phyloP scores from a whole-genome alignment of 1,140 invertebrate genomes.

The Aleiodes sp. region DNA sequence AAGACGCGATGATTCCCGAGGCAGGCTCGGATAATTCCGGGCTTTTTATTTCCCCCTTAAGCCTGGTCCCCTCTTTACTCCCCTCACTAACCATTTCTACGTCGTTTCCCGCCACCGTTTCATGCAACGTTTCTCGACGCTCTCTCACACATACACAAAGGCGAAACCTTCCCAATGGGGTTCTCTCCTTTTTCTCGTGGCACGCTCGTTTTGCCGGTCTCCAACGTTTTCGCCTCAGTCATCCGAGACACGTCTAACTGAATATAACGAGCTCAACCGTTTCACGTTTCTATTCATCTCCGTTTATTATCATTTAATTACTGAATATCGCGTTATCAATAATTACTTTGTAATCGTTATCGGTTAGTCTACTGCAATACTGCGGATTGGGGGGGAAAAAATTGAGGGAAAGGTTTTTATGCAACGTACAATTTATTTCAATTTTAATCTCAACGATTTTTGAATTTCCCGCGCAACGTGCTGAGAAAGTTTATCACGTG shows the following conservation, averaged over 20 bases:
- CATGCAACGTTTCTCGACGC: neutral
- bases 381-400: too few species aligned
- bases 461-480: too few species aligned
- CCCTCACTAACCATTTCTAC: neutral
- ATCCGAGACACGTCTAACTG: constrained; percentile 53
- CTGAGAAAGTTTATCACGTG: neutral
- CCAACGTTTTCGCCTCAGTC: constrained; percentile 49
- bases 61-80: neutral
- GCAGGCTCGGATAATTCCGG: neutral
- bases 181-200: neutral
- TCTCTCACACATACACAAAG: neutral
- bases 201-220: constrained; percentile 7
- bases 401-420: too few species aligned
- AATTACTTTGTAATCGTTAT: too few species aligned
- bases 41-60: neutral
- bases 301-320: too few species aligned
- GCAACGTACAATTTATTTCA: too few species aligned
- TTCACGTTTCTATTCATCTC: constrained; percentile 1
- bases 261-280: constrained; percentile 33
- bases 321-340: too few species aligned
- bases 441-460: too few species aligned
- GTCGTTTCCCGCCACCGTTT: constrained; percentile 13
- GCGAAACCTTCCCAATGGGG: neutral
- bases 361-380: too few species aligned
- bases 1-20: constrained; percentile 1